Base-by-base conservation (phyloP, 2,888 invertebrate genomes). In the Pristionchus japonicus region DNA sequence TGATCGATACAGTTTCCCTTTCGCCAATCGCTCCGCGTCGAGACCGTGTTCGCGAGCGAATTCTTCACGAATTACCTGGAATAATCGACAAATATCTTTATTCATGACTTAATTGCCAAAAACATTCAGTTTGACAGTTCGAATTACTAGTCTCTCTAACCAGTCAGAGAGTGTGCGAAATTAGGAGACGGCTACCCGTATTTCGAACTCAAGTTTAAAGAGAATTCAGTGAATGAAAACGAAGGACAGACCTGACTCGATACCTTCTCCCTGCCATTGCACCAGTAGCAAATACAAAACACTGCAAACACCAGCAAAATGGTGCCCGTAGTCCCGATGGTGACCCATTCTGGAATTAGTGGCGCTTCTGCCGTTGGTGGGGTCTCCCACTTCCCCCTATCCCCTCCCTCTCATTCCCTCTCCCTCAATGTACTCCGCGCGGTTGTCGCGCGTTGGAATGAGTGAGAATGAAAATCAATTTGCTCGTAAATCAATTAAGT, bases 301-400 rank as follows among this genome's bases (percentile, higher is more conserved):
- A 15, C 43, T 3, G 74, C 74, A 37, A 77, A 77, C 7, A 77
- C n/a, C 15, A 77, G 9, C 11, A 77, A 23, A 31, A 77, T 77
- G 2, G 31, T 43, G 43, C 74, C 9, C n/a, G 43, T 43, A 7
- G 43, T 43, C 3, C 43, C 74, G 43, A 27, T 9, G 0, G 43
- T 43, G 6, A 77, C 43, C 74, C 74, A 77, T 43, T 77, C 74
- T 77, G 74, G 37, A 77, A 43, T 6, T n/a, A n/a, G n/a, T n/a
- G n/a, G n/a, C n/a, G n/a, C n/a, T n/a, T n/a, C n/a, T n/a, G n/a
- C n/a, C n/a, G n/a, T n/a, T n/a, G n/a, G n/a, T n/a, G n/a, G n/a
- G n/a, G n/a, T n/a, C n/a, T n/a, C n/a, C n/a, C n/a, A n/a, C n/a
- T n/a, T n/a, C n/a, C n/a, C n/a, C n/a, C n/a, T n/a, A n/a, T n/a